Evolutionary conservation across 2,888 invertebrate species (phyloP), one percentile per base, ranked within the genome.

Genomic region (Hecatera dysodea): DNA sequence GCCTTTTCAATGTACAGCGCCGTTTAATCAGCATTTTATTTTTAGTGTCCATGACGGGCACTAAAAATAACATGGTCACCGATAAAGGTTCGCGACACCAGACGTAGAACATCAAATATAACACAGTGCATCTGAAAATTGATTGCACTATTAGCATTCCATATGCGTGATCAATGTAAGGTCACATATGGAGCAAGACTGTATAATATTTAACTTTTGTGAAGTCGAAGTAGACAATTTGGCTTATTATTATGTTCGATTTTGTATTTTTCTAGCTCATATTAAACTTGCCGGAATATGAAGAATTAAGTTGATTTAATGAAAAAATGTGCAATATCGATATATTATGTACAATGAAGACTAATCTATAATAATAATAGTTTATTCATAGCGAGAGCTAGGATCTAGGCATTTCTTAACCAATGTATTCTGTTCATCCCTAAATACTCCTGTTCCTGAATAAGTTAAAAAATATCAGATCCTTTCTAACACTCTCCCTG

Each of bases 401-500:
- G 15, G 22, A 39, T 24, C 15, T n/a, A 19, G 27, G 9, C 5
- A 24, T 42, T 52, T 42, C 2, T 53, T 59, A 46, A 24, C 17
- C 12, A 33, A 48, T 48, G 27, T 46, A n/a, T 46, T 46, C 11
- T 1, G 22, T 3, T 15, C 1, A 7, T 53, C 36, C 39, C 9
- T n/a, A 29, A 36, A 33, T n/a, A 57, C 17, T 12, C 2, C 9
- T 73, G 27, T 19, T 11, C 42, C 12, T 55, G 19, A n/a, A 27
- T 27, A 7, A 19, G 39, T 39, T n/a, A 52, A 44, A 4, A 55
- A 11, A n/a, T 2, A 53, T 19, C 22, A 24, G 27, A 3, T 22
- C 44, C 44, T 44, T 19, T 19, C 19, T 19, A 44, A 17, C 46
- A 19, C 19, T n/a, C 44, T 62, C 36, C 55, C 67, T 67, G 63